Evolutionary conservation across 2,797 vertebrate species (phyloP).

Genomic region (Hoplostethus atlanticus): DNA sequence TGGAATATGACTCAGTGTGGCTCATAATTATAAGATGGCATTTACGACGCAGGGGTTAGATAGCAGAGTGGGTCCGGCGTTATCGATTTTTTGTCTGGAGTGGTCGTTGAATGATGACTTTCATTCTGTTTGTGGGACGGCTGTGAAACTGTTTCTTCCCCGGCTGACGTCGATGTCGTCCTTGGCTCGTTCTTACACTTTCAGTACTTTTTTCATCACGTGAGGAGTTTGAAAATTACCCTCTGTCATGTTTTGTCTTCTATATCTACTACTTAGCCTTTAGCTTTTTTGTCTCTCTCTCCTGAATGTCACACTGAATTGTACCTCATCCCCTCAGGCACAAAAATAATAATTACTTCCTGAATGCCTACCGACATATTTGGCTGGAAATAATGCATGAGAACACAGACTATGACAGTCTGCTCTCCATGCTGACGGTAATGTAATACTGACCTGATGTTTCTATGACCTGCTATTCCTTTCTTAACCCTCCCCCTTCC

Average conservation of each 20-base stretch:
- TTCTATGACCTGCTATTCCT: conserved; percentile 65
- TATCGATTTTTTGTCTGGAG: conserved; percentile 24
- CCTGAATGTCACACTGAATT: conserved; percentile 75
- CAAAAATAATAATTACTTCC: conserved; percentile 99
- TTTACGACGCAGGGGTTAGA: conserved; percentile 20
- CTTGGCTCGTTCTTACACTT: conserved; percentile 14
- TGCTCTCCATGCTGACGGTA: conserved; percentile 98
- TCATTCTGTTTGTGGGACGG: conserved; percentile 24
- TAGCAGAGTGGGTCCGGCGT: neutral
- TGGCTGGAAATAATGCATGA: conserved; percentile 98
- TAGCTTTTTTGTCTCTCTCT: conserved; percentile 55
- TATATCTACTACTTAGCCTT: conserved; percentile 54
- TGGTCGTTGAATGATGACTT: neutral
- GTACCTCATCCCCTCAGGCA: conserved; percentile 93
- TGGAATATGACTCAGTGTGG: conserved; percentile 60
- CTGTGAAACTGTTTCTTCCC: conserved; percentile 6
- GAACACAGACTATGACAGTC: conserved; percentile 96
- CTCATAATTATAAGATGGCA: conserved; percentile 52
- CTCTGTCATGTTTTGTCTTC: conserved; percentile 32
- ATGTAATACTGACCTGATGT: conserved; percentile 87
- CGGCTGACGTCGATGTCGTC: conserved; percentile 9
- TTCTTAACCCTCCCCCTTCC: conserved; percentile 44
- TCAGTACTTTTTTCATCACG: conserved; percentile 16
- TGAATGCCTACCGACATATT: conserved; percentile 95
- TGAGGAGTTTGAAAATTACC: neutral